Conservation (phyloP, 2,888 invertebrate genomes). For the Polyommatus icarus region DNA sequence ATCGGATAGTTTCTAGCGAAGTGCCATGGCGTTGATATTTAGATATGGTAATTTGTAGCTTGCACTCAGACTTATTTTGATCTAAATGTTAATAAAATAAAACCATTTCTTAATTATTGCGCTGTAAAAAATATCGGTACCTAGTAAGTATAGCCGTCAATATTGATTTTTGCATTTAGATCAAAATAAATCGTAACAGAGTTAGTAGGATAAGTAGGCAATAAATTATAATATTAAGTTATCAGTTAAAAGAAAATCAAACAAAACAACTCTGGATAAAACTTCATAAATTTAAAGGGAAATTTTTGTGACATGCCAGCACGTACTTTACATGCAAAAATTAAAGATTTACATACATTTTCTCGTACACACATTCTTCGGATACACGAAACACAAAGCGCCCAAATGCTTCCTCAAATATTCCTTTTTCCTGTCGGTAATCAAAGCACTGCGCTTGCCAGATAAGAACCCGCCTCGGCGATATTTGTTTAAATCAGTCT, state of each 20-base stretch:
- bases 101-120: background rate
- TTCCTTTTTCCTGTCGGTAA: conserved; percentile 69
- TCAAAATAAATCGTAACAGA: background rate
- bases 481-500: conserved; percentile 65
- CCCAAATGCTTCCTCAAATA: conserved; percentile 71
- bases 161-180: background rate
- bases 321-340: background rate
- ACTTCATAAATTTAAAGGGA: background rate
- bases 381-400: conserved; percentile 69
- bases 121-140: no score
- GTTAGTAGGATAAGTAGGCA: background rate
- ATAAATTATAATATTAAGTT: background rate
- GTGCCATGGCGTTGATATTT: background rate
- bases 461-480: conserved; percentile 74
- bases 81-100: no score
- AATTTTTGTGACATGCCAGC: background rate
- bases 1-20: background rate
- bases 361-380: conserved; percentile 36
- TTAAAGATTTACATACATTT: conserved; percentile 12
- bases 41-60: background rate
- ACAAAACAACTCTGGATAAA: background rate
- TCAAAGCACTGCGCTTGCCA: conserved; percentile 75
- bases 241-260: background rate
- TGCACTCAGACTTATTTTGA: no score
- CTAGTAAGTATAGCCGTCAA: no score